Conservation (phyloP, 2,113 vertebrate genomes). For the Centropus unirufus region DNA sequence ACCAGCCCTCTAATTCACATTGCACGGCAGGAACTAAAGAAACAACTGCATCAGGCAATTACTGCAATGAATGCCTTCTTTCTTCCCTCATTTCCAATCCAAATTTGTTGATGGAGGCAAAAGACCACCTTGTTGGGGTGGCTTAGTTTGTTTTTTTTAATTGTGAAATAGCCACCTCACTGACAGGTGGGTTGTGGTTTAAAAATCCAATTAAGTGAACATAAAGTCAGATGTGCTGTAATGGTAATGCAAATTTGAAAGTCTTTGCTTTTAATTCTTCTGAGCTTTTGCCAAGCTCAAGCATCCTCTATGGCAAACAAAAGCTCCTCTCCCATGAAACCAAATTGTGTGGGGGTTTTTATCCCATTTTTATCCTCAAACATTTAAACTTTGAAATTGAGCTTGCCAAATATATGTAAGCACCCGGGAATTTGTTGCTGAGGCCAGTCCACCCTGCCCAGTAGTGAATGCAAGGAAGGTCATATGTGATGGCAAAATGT, state of each 20-base stretch:
- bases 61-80: slow-evolving; percentile 26
- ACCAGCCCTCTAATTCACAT: neutral
- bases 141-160: neutral
- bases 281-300: neutral
- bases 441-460: neutral
- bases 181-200: neutral
- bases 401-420: neutral
- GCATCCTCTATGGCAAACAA: neutral
- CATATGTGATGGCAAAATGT: neutral
- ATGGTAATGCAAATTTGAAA: slow-evolving; percentile 3
- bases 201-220: slow-evolving; percentile 15
- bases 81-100: neutral
- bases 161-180: slow-evolving; percentile 15
- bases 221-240: slow-evolving; percentile 3
- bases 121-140: neutral
- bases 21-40: slow-evolving; percentile 7
- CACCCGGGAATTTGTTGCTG: neutral
- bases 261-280: neutral
- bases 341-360: neutral
- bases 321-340: neutral
- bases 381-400: neutral
- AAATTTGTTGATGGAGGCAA: neutral
- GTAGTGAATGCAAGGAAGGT: neutral
- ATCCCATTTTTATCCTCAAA: neutral
- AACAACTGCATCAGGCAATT: slow-evolving; percentile 47